Evolutionary conservation across 2,888 invertebrate genomes (phyloP).

Genomic region (Catonia carolina): DNA sequence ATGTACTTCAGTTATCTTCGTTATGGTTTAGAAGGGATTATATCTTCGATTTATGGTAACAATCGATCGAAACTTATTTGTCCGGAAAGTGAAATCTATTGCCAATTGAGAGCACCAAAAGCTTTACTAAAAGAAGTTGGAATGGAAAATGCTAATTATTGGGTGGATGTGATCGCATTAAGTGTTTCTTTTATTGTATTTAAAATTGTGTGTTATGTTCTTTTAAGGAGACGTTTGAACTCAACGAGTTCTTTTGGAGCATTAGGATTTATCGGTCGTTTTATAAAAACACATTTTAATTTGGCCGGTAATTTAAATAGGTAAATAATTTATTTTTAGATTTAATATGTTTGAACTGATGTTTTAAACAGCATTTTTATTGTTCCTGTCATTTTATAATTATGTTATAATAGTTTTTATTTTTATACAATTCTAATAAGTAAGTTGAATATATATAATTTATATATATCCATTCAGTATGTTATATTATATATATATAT

Average conservation of each 20-base stretch:
- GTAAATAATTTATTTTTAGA: not conserved
- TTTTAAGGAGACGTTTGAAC: constrained; percentile 62
- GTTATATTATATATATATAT: no score
- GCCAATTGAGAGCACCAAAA: constrained; percentile 38
- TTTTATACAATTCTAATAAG: no score
- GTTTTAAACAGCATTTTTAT: no score
- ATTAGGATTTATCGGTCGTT: constrained; percentile 60
- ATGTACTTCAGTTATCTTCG: constrained; percentile 83
- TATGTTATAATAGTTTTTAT: no score
- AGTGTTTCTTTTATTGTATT: constrained; percentile 54
- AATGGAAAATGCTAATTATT: constrained; percentile 61
- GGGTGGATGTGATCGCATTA: constrained; percentile 60
- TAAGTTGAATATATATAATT: no score
- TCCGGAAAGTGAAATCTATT: constrained; percentile 51
- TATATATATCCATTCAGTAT: no score
- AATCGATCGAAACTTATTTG: constrained; percentile 76
- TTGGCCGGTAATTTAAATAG: constrained; percentile 27
- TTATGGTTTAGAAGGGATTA: constrained; percentile 86
- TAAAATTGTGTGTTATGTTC: constrained; percentile 56
- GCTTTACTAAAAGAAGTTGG: constrained; percentile 38
- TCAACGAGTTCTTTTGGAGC: constrained; percentile 65
- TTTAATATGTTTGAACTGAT: no score
- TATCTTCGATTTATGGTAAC: constrained; percentile 86
- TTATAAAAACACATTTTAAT: constrained; percentile 54
- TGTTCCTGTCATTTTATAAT: no score